Evolutionary conservation across 2,113 vertebrate genomes (phyloP).

Genomic region (Notechis scutatus): DNA sequence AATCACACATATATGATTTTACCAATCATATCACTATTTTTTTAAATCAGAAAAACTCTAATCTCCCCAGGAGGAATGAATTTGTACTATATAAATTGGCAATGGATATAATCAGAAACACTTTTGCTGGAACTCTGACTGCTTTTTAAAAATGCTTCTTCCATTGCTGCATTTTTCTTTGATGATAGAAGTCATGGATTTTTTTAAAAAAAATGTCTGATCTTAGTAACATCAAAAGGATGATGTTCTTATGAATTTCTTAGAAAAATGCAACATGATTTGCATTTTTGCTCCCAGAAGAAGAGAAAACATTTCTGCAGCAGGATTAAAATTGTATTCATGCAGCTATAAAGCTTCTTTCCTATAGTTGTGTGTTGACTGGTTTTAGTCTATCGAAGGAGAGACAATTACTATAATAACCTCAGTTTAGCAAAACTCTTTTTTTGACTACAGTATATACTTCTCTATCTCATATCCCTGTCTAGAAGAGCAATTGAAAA

Average conservation of each 20-base stretch:
- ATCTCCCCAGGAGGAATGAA: background rate
- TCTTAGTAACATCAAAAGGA: background rate
- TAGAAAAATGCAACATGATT: background rate
- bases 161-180: background rate
- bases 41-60: background rate
- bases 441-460: background rate
- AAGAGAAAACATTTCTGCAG: background rate
- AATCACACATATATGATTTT: background rate
- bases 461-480: background rate
- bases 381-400: background rate
- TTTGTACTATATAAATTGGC: background rate
- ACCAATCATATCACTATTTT: background rate
- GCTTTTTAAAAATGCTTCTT: background rate
- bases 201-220: background rate
- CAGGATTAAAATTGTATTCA: background rate
- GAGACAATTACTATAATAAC: background rate
- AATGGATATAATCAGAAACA: background rate
- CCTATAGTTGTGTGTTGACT: background rate
- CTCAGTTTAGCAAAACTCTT: background rate
- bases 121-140: background rate
- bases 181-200: background rate
- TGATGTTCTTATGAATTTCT: background rate
- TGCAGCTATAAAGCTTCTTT: background rate
- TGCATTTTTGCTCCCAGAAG: background rate
- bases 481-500: background rate